These are phyloP conservation scores for Zhuqinia jingwanae DNA, from an alignment of 2,888 invertebrate species.

Conservation along the genomic window DNA sequence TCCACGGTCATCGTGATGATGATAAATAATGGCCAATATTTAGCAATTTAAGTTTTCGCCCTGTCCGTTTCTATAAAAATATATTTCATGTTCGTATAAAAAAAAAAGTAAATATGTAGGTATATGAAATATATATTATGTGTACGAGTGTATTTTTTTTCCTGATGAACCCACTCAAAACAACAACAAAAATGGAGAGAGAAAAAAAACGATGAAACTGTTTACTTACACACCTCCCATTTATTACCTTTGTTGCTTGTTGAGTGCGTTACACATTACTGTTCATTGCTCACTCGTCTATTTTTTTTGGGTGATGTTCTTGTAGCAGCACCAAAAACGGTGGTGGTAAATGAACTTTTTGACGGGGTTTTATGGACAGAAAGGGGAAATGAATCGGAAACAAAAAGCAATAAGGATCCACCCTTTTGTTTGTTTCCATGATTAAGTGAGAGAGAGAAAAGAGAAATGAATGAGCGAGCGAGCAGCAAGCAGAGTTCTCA, in stretches of 20 bases:
- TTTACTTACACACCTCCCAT: conserved; percentile 64
- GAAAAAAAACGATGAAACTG: conserved; percentile 16
- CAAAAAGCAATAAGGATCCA: conserved; percentile 65
- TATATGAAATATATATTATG: not conserved
- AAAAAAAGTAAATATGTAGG: too few species aligned
- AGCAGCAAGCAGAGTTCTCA: not conserved
- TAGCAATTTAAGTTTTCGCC: conserved; percentile 63
- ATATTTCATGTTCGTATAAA: too few species aligned
- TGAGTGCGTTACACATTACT: conserved; percentile 42
- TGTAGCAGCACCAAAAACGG: conserved; percentile 27
- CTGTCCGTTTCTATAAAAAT: conserved; percentile 27
- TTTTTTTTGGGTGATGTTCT: not conserved
- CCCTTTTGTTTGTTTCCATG: conserved; percentile 70
- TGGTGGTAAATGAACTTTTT: conserved; percentile 58
- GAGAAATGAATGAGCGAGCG: conserved; percentile 11
- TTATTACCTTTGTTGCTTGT: conserved; percentile 47
- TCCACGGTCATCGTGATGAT: too few species aligned
- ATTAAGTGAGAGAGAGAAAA: conserved; percentile 55
- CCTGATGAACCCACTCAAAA: too few species aligned
- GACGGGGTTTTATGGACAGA: conserved; percentile 59
- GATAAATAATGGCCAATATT: conserved; percentile 68
- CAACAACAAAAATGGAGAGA: too few species aligned
- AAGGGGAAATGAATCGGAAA: conserved; percentile 68
- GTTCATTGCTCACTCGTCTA: conserved; percentile 1
- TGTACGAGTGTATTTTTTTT: too few species aligned